These are phyloP conservation scores for Ceraclea dissimilis DNA, from an alignment of 2,888 invertebrate genomes.

Conservation along the genomic window DNA sequence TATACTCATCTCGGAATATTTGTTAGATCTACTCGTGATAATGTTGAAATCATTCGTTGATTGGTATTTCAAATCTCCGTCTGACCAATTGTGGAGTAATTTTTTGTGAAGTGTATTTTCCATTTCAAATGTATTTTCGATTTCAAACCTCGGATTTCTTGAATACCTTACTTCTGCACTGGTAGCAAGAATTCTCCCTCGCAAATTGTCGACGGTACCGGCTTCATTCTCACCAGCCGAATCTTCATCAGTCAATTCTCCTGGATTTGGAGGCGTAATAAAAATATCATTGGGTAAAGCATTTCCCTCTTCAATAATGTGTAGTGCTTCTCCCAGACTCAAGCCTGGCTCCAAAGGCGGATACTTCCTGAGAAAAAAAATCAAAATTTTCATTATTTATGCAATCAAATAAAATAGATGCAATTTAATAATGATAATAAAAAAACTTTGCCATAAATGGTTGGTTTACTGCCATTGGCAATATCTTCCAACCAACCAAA, in stretches of 20 bases:
- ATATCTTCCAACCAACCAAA: no score
- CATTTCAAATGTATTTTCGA: not conserved
- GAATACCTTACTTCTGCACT: not conserved
- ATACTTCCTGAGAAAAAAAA: not conserved
- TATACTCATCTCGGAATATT: not conserved
- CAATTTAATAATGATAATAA: no score
- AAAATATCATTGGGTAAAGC: not conserved
- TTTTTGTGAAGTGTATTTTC: not conserved
- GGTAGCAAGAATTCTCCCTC: not conserved
- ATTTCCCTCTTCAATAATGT: not conserved
- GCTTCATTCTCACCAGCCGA: not conserved
- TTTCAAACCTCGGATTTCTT: not conserved
- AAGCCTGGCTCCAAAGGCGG: not conserved
- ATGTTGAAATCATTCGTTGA: not conserved
- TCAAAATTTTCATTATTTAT: not conserved
- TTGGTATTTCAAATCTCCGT: not conserved
- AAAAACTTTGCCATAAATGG: no score
- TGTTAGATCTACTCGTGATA: not conserved
- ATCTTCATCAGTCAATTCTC: not conserved
- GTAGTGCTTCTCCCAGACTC: not conserved
- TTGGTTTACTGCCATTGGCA: no score
- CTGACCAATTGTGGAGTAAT: not conserved
- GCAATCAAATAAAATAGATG: no score
- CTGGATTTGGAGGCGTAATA: not conserved
- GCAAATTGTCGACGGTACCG: not conserved